Conservation (phyloP, 2,888 invertebrate species). For the Ecdyonurus torrentis region DNA sequence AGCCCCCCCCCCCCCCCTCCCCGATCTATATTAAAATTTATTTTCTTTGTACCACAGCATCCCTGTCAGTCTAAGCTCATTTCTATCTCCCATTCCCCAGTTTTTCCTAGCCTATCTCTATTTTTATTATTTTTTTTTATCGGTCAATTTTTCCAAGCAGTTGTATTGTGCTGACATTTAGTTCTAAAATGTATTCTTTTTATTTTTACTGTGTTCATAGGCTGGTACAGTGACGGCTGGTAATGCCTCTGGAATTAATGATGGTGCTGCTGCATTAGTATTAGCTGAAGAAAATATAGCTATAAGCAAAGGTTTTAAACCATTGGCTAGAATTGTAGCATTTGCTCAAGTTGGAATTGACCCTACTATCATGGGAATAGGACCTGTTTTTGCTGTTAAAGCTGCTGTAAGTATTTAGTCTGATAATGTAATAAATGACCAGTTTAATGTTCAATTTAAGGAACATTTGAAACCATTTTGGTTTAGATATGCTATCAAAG, state of each 20-base stretch:
- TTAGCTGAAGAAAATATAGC: constrained; percentile 46
- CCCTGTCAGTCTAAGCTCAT: too few relatives aligned
- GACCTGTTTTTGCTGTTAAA: constrained; percentile 53
- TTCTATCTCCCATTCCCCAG: too few relatives aligned
- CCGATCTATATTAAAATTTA: too few relatives aligned
- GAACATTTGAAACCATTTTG: background rate
- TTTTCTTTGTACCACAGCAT: too few relatives aligned
- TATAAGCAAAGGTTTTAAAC: constrained; percentile 33
- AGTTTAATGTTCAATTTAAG: background rate
- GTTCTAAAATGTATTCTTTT: too few relatives aligned
- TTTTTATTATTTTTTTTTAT: too few relatives aligned
- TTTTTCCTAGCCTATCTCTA: too few relatives aligned
- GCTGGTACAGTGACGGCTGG: constrained; percentile 59
- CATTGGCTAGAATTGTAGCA: constrained; percentile 57
- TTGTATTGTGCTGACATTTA: too few relatives aligned
- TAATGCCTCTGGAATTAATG: constrained; percentile 67
- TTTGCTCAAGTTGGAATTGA: constrained; percentile 65
- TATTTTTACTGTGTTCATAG: constrained; percentile 12
- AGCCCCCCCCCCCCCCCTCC: too few relatives aligned
- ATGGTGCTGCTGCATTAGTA: constrained; percentile 77
- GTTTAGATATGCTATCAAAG: too few relatives aligned
- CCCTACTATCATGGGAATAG: constrained; percentile 62
- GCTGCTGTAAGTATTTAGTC: constrained; percentile 36
- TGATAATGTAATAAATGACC: background rate
- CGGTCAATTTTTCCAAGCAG: too few relatives aligned